Conservation (phyloP, 1,140 invertebrate species). For the Monochamus saltuarius region DNA sequence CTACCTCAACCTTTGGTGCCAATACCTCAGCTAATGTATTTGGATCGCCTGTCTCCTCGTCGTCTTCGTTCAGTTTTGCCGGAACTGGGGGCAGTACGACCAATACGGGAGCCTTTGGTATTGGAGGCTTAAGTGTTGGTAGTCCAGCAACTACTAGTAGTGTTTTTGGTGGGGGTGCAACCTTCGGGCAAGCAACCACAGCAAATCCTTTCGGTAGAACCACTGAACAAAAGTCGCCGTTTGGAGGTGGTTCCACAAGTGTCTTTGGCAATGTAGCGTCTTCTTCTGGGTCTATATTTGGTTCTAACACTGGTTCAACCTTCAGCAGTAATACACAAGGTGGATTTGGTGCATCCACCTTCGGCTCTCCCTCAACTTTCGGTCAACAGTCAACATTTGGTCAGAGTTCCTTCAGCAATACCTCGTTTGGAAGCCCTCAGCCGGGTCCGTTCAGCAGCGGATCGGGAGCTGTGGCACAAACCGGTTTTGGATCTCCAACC, state of each 20-base stretch:
- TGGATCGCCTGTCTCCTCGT: slow-evolving; percentile 22
- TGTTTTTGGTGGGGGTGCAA: slow-evolving; percentile 16
- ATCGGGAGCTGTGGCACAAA: slow-evolving; percentile 48
- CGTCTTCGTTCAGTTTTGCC: slow-evolving; percentile 20
- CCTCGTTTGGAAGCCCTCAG: slow-evolving; percentile 17
- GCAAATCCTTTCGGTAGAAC: slow-evolving; percentile 37
- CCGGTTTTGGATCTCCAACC: slow-evolving; percentile 42
- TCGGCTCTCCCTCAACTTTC: slow-evolving; percentile 21
- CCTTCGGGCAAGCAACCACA: slow-evolving; percentile 10
- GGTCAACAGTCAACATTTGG: slow-evolving; percentile 32
- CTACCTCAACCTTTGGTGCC: slow-evolving; percentile 17
- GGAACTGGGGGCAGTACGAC: slow-evolving; percentile 18
- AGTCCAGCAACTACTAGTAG: slow-evolving; percentile 21
- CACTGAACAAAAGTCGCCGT: slow-evolving; percentile 32
- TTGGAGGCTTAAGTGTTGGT: slow-evolving; percentile 38
- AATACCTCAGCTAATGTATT: slow-evolving; percentile 29
- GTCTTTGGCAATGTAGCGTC: slow-evolving; percentile 8
- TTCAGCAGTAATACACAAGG: slow-evolving; percentile 18
- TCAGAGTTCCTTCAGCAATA: slow-evolving; percentile 30
- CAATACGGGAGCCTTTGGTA: slow-evolving; percentile 25
- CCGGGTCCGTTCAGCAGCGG: slow-evolving; percentile 43
- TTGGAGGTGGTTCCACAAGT: slow-evolving; percentile 19
- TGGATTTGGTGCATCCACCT: slow-evolving; percentile 6
- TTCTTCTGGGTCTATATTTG: slow-evolving; percentile 28
- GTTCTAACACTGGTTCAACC: slow-evolving; percentile 12